Conservation (phyloP, 2,797 vertebrate species). For the Melanotaenia maccullochi region DNA sequence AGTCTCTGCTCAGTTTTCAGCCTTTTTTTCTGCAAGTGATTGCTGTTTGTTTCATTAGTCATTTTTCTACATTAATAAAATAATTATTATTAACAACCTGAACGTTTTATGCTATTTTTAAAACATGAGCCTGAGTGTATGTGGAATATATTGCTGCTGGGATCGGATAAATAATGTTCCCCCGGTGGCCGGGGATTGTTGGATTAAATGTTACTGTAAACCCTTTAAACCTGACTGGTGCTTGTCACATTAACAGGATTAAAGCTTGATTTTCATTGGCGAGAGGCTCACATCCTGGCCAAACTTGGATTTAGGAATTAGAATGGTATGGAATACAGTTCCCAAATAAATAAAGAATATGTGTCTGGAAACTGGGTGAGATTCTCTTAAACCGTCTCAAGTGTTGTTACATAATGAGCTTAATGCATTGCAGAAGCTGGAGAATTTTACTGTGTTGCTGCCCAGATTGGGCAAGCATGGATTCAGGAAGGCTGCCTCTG, state of each 20-base stretch:
- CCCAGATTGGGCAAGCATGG: constrained; percentile 62
- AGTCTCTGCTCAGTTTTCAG: not conserved
- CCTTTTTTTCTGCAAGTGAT: not conserved
- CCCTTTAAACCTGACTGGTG: not conserved
- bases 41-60: not conserved
- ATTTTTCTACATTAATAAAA: not conserved
- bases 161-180: not conserved
- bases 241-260: not conserved
- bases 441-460: constrained; percentile 60
- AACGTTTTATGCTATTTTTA: not conserved
- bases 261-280: not conserved
- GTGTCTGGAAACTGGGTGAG: constrained; percentile 47
- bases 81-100: not conserved
- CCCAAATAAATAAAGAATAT: constrained; percentile 34
- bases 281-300: constrained; percentile 10
- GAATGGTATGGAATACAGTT: constrained; percentile 22
- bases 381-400: constrained; percentile 36
- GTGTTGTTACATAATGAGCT: constrained; percentile 62
- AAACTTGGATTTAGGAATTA: constrained; percentile 35
- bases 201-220: not conserved
- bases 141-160: not conserved
- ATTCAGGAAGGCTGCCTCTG: constrained; percentile 47
- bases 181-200: not conserved
- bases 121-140: not conserved
- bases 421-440: constrained; percentile 61